Percentiles rank a stretch among this genome's conserved stretches.
phyloP scores from a whole-genome alignment of 2,797 vertebrate genomes.

The Lepilemur septentrionalis region DNA sequence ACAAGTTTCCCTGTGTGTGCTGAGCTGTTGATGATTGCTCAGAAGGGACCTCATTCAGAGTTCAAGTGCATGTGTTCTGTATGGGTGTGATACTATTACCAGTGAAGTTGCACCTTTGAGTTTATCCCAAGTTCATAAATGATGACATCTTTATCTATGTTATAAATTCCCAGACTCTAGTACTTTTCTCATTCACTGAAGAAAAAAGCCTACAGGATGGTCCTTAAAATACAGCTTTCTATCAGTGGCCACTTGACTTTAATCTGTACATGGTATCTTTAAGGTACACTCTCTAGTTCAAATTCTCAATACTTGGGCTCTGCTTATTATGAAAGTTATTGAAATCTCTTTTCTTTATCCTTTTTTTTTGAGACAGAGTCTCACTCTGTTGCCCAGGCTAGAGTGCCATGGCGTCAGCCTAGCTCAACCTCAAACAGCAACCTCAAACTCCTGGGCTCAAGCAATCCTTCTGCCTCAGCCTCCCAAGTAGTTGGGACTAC shows the following conservation, averaged over 20 bases:
- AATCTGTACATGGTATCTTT: neutral
- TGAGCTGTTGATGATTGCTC: neutral
- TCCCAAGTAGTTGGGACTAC: no score
- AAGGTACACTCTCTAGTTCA: neutral
- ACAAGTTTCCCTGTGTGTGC: neutral
- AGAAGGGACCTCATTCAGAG: neutral
- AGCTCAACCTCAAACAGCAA: no score
- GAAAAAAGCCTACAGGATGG: neutral
- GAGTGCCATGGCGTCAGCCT: no score
- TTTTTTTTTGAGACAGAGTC: neutral
- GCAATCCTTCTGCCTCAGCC: no score
- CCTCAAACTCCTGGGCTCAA: no score
- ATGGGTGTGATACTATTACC: neutral
- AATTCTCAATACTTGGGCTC: neutral
- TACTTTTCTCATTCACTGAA: constrained; percentile 32
- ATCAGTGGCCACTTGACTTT: constrained; percentile 3
- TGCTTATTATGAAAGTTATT: neutral
- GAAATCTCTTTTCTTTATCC: neutral
- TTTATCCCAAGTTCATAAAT: neutral
- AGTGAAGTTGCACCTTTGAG: neutral
- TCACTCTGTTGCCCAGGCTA: no score
- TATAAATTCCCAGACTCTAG: neutral
- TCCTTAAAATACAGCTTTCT: constrained; percentile 22
- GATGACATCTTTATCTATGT: constrained; percentile 10
- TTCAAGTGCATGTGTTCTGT: neutral